phyloP scores from a whole-genome alignment of 2,888 invertebrate genomes.

The Stenoptilia bipunctidactyla region DNA sequence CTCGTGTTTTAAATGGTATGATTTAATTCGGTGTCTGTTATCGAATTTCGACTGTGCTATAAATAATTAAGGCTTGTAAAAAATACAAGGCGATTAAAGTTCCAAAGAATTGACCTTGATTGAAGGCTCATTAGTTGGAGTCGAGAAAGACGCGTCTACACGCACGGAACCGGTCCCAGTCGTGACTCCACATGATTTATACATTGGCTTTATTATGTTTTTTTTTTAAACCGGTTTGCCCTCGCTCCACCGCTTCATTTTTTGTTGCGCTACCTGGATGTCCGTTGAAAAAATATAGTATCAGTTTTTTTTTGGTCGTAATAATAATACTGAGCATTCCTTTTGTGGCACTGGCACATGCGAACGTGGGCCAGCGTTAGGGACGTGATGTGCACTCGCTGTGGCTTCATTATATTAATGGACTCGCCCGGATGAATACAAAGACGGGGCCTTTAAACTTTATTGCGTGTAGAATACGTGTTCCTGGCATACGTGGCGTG shows the following conservation, averaged over 20 bases:
- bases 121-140: constrained; percentile 61
- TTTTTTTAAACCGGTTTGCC: constrained; percentile 51
- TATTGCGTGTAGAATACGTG: constrained; percentile 44
- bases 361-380: constrained; percentile 51
- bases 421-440: constrained; percentile 61
- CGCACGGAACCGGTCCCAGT: constrained; percentile 46
- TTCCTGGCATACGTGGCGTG: constrained; percentile 34
- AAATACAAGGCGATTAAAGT: constrained; percentile 27
- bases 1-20: too few species aligned
- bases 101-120: constrained; percentile 56
- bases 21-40: background rate
- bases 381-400: constrained; percentile 56
- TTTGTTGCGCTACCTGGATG: constrained; percentile 62
- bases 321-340: constrained; percentile 67
- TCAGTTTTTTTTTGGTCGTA: constrained; percentile 48
- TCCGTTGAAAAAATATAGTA: constrained; percentile 49
- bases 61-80: constrained; percentile 13
- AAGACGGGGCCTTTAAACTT: constrained; percentile 57
- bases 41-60: background rate
- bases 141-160: constrained; percentile 32
- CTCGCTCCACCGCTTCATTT: constrained; percentile 32
- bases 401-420: constrained; percentile 68
- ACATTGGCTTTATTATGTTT: constrained; percentile 49
- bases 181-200: constrained; percentile 66
- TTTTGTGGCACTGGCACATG: constrained; percentile 57